phyloP scores from a whole-genome alignment of 2,888 invertebrate species.

The Alloscopus bannaensis region DNA sequence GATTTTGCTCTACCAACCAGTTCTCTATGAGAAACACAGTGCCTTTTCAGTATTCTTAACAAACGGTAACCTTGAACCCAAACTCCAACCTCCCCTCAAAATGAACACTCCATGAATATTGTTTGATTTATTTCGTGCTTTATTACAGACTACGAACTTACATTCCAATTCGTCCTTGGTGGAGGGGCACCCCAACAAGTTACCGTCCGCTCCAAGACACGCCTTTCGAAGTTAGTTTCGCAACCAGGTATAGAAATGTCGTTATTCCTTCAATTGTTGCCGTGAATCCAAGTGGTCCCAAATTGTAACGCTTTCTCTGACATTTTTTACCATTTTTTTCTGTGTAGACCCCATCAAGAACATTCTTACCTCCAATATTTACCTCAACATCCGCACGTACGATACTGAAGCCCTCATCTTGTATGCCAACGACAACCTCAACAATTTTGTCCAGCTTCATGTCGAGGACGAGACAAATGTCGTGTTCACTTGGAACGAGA shows the following conservation, averaged over 20 bases:
- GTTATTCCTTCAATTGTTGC: too few relatives aligned
- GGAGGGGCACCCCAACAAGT: constrained; percentile 88
- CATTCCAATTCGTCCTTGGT: constrained; percentile 92
- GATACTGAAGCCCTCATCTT: constrained; percentile 87
- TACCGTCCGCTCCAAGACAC: constrained; percentile 87
- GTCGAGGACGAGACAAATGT: constrained; percentile 87
- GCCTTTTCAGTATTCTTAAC: constrained; percentile 94
- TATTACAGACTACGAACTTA: constrained; percentile 85
- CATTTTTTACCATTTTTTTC: too few relatives aligned
- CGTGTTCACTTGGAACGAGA: constrained; percentile 88
- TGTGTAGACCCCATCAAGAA: constrained; percentile 84
- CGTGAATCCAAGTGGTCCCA: too few relatives aligned
- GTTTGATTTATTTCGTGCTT: not conserved
- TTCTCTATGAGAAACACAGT: constrained; percentile 90
- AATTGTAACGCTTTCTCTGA: too few relatives aligned
- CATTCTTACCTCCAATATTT: constrained; percentile 86
- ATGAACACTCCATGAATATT: not conserved
- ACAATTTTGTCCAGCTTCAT: constrained; percentile 94
- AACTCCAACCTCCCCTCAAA: not conserved
- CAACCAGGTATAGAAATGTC: too few relatives aligned
- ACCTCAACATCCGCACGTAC: constrained; percentile 93
- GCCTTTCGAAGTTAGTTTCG: constrained; percentile 95
- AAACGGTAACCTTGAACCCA: constrained; percentile 78
- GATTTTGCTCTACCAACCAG: constrained; percentile 92
- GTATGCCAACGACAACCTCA: constrained; percentile 93